Conservation (phyloP, 2,113 vertebrate species). For the Microcebus ravelobensis region DNA sequence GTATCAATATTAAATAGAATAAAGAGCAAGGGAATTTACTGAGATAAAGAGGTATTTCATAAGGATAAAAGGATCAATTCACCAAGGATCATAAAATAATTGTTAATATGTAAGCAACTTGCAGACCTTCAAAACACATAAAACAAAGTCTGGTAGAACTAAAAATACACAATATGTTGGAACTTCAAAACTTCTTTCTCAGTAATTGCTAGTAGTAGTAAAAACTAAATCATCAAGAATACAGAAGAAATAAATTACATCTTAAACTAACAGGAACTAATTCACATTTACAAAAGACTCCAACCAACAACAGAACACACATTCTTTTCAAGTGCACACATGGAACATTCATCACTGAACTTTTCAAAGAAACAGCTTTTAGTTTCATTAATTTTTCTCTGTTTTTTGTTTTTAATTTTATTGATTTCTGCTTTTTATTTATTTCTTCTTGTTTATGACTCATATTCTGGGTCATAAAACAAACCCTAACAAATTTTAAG, state of each 20-base stretch:
- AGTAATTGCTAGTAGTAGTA: background rate
- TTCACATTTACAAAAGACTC: background rate
- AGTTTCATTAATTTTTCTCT: background rate
- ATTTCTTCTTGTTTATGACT: background rate
- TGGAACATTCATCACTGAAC: background rate
- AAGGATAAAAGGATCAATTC: background rate
- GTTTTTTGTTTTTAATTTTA: background rate
- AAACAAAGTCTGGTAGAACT: background rate
- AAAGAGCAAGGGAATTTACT: background rate
- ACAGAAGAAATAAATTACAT: background rate
- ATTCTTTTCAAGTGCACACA: background rate
- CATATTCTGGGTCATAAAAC: background rate
- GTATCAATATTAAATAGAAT: conserved; percentile 16
- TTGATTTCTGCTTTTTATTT: background rate
- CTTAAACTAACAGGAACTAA: background rate
- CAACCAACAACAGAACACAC: background rate
- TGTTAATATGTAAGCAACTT: background rate
- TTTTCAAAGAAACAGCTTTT: background rate
- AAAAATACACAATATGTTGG: background rate
- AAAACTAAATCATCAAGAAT: background rate
- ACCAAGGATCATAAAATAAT: background rate
- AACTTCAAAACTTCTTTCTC: conserved; percentile 32
- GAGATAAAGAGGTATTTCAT: conserved; percentile 6
- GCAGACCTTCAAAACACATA: conserved; percentile 20
- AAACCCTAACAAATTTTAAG: background rate